Evolutionary conservation across 2,113 vertebrate genomes (phyloP), one percentile per base, ranked within the genome.

Genomic region (Neopipo cinnamomea): DNA sequence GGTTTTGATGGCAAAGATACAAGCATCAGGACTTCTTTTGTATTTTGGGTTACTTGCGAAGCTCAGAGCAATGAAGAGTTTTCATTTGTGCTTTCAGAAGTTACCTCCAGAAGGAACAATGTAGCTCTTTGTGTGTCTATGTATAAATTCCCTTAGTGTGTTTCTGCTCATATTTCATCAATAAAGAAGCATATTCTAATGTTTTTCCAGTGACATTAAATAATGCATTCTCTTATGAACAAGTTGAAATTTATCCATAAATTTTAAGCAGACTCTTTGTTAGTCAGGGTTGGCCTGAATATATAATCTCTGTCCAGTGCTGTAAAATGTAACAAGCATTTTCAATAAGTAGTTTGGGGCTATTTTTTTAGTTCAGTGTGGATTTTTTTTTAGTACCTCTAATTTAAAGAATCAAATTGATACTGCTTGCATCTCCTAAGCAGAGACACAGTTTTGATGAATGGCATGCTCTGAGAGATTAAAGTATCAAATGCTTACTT

Each of bases 271-370:
- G 59, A 14, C 49, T 72, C 59, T 72, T 87, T 93, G 62, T 87
- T 91, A 66, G 80, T 76, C 5, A 39, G 44, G 39, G 7, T 79
- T 97, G 94, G 93, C 93, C 93, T 68, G 42, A 74, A 44, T 42
- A 30, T 80, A 74, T 25, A 47, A 35, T 76, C 94, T 76, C 84
- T 91, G 72, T 96, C 93, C 95, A 95, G 84, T n/a, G 49, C 78
- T 95, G 82, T 96, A 95, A 94, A 95, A 85, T 20, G 5, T 89
- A 96, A 89, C 27, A 55, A 76, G 81, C 22, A 0, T 47, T 96
- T 89, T 20, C 33, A 47, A 5, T 67, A 52, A 71, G 59, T 56
- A 82, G 30, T 67, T 71, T 91, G 13, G 39, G 81, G 14, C 63
- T 79, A 28, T 72, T 91, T 92, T 92, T 91, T 83, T 8, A 47